Evolutionary conservation across 2,888 invertebrate species (phyloP).

Genomic region (Colletes collaris): DNA sequence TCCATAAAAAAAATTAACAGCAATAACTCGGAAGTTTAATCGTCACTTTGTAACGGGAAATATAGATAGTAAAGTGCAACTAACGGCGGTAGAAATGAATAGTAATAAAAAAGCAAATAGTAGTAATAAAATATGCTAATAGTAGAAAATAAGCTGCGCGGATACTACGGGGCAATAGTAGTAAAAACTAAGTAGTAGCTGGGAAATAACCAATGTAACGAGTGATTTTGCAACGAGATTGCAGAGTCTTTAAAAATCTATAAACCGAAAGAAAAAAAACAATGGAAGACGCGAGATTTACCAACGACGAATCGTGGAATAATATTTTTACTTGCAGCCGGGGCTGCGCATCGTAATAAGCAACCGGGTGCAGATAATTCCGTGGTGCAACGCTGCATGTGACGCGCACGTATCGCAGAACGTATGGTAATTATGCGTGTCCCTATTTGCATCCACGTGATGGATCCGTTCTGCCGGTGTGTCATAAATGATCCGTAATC

Average conservation of each 20-base stretch:
- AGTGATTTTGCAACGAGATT: constrained; percentile 15
- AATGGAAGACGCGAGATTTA: constrained; percentile 9
- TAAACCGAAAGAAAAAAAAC: constrained; percentile 1
- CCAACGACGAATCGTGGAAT: constrained; percentile 19
- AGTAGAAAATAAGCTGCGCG: background rate
- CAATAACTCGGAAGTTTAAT: background rate
- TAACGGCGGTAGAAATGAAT: background rate
- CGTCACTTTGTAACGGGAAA: background rate
- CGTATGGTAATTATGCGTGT: constrained; percentile 26
- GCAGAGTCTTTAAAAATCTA: constrained; percentile 6
- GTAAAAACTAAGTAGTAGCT: background rate
- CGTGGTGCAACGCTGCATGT: constrained; percentile 26
- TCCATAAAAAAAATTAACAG: no score
- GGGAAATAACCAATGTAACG: background rate
- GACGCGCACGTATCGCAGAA: constrained; percentile 11
- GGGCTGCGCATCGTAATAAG: constrained; percentile 17
- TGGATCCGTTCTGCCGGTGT: background rate
- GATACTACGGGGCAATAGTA: background rate
- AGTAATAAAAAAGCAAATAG: background rate
- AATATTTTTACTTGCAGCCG: background rate
- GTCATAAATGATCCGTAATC: constrained; percentile 10
- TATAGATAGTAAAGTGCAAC: background rate
- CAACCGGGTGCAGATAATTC: constrained; percentile 28
- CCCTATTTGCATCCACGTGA: constrained; percentile 4
- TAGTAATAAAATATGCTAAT: background rate